Conservation (phyloP, 2,113 vertebrate species). For the Motacilla tschutschensis region DNA sequence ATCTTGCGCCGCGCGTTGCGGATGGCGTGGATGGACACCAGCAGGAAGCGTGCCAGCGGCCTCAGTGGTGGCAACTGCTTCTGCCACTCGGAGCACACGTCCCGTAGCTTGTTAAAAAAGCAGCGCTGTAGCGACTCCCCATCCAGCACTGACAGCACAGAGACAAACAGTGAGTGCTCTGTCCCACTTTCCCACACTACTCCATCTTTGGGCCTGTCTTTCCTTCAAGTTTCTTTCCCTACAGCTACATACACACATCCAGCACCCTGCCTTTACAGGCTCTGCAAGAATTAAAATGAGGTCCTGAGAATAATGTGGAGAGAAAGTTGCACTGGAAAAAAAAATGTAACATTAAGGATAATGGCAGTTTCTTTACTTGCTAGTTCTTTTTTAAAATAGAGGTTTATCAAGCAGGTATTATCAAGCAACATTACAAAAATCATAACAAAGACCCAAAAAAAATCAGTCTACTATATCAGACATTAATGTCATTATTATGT, state of each 20-base stretch:
- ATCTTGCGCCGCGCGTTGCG: constrained; percentile 91
- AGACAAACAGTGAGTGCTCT: not conserved
- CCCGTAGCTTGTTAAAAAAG: constrained; percentile 83
- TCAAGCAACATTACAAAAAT: not conserved
- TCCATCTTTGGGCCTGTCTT: not conserved
- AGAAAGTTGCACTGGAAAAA: not conserved
- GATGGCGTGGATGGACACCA: constrained; percentile 84
- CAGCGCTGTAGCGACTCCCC: constrained; percentile 72
- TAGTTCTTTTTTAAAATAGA: not conserved
- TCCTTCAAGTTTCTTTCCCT: not conserved
- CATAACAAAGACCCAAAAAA: not conserved
- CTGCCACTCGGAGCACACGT: constrained; percentile 75
- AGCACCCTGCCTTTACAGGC: not conserved
- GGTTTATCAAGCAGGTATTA: not conserved
- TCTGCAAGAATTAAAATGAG: not conserved
- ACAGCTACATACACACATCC: not conserved
- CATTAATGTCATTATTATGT: not conserved
- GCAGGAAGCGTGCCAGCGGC: constrained; percentile 39
- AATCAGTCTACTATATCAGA: not conserved
- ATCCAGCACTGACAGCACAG: constrained; percentile 73
- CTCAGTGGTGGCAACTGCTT: constrained; percentile 8
- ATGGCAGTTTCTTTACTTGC: not conserved
- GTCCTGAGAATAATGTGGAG: not conserved
- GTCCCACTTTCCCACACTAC: not conserved
- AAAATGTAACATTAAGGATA: not conserved